Evolutionary conservation across 2,797 vertebrate genomes (phyloP).

Genomic region (Mormyrops attenuatus): DNA sequence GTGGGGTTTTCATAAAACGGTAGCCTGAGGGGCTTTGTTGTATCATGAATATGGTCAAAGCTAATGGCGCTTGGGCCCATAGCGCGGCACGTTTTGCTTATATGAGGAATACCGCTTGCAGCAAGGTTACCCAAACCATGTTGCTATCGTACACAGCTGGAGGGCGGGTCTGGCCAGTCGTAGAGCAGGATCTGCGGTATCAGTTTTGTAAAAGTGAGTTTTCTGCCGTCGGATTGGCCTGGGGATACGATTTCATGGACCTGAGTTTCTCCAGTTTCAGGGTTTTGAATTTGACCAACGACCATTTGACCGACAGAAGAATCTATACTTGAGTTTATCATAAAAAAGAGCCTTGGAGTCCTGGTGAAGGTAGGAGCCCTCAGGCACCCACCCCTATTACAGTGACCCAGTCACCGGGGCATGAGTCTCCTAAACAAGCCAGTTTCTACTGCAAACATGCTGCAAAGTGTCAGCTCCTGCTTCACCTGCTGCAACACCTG

Average conservation of each 20-base stretch:
- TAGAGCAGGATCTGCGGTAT: background rate
- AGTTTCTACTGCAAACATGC: conserved; percentile 44
- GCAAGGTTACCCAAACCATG: background rate
- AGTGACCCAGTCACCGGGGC: background rate
- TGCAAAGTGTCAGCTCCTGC: background rate
- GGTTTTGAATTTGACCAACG: background rate
- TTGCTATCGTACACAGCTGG: background rate
- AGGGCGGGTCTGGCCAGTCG: background rate
- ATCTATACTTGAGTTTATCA: background rate
- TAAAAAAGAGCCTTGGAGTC: background rate
- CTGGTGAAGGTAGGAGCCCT: background rate
- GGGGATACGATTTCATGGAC: background rate
- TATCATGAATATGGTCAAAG: background rate
- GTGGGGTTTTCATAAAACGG: background rate
- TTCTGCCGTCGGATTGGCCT: background rate
- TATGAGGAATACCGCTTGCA: background rate
- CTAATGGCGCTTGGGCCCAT: background rate
- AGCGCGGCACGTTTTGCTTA: no score
- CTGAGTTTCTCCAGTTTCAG: background rate
- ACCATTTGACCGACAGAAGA: background rate
- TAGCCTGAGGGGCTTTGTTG: background rate
- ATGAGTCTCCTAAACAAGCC: conserved; percentile 38
- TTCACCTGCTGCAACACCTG: conserved; percentile 25
- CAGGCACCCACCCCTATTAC: background rate
- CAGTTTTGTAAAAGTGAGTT: background rate